Conservation (phyloP, 2,113 vertebrate species). For the Perca schrenkii region DNA sequence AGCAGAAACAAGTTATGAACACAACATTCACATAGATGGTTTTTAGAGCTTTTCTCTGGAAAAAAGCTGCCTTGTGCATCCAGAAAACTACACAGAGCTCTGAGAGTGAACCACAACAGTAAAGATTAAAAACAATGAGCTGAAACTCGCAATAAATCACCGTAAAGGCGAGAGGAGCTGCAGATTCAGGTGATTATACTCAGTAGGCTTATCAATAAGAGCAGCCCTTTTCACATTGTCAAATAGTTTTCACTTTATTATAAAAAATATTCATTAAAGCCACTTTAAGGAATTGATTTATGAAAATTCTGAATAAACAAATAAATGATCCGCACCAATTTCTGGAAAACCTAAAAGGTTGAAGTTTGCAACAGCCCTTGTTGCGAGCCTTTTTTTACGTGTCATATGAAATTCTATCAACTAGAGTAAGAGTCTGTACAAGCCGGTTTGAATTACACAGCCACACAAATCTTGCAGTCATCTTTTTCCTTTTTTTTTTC, state of each 20-base stretch:
- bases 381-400: too few species aligned
- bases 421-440: neutral
- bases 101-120: neutral
- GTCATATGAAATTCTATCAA: neutral
- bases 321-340: neutral
- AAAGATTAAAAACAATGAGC: neutral
- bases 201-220: neutral
- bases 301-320: neutral
- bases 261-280: too few species aligned
- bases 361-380: neutral
- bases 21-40: too few species aligned
- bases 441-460: neutral
- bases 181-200: neutral
- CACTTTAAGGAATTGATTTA: neutral
- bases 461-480: neutral
- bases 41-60: neutral
- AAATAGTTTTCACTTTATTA: neutral
- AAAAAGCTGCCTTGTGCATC: neutral
- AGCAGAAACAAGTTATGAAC: neutral
- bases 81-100: neutral
- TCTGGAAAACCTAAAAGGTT: neutral
- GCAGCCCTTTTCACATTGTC: neutral
- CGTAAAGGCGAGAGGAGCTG: neutral
- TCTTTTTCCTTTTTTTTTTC: too few species aligned
- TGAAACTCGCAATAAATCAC: neutral